phyloP scores from a whole-genome alignment of 2,113 vertebrate species.

The Argyrosomus japonicus region DNA sequence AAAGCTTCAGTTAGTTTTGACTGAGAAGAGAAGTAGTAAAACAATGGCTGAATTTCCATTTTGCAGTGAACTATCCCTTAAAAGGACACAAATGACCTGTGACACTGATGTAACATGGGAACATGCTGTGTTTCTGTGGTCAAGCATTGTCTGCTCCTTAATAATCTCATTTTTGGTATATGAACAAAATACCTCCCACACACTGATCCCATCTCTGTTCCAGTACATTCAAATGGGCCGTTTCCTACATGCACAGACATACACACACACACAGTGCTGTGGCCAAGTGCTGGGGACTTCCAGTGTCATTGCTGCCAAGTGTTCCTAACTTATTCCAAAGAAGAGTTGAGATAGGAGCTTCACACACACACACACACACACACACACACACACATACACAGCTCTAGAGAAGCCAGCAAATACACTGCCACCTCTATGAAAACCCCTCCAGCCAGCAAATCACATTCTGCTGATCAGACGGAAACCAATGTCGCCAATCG shows the following conservation, averaged over 20 bases:
- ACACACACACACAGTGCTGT: slow-evolving; percentile 52
- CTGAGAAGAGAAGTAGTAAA: slow-evolving; percentile 43
- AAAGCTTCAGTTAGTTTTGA: slow-evolving; percentile 39
- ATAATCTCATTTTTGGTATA: slow-evolving; percentile 74
- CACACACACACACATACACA: slow-evolving; percentile 12
- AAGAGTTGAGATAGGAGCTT: slow-evolving; percentile 63
- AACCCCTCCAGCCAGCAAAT: slow-evolving; percentile 59
- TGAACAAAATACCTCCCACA: slow-evolving; percentile 80
- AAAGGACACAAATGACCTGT: slow-evolving; percentile 60
- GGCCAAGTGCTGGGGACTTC: slow-evolving; percentile 83
- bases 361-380: slow-evolving; percentile 19
- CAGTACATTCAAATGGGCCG: slow-evolving; percentile 72
- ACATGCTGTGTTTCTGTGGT: slow-evolving; percentile 64
- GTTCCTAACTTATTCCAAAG: slow-evolving; percentile 74
- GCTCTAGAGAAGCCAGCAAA: slow-evolving; percentile 47
- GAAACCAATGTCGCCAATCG: slow-evolving; percentile 69
- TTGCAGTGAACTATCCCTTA: slow-evolving; percentile 51
- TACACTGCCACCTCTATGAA: slow-evolving; percentile 58
- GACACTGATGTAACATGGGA: slow-evolving; percentile 62
- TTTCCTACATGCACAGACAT: slow-evolving; percentile 67
- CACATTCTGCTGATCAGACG: slow-evolving; percentile 69
- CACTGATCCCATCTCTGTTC: slow-evolving; percentile 69
- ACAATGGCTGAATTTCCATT: slow-evolving; percentile 38
- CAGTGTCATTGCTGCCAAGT: slow-evolving; percentile 82
- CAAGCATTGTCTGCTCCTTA: slow-evolving; percentile 65